Percentiles rank a stretch among this genome's conserved stretches.
These are phyloP conservation scores for Thunnus maccoyii DNA, from an alignment of 2,113 vertebrate genomes.

Conservation along the genomic window DNA sequence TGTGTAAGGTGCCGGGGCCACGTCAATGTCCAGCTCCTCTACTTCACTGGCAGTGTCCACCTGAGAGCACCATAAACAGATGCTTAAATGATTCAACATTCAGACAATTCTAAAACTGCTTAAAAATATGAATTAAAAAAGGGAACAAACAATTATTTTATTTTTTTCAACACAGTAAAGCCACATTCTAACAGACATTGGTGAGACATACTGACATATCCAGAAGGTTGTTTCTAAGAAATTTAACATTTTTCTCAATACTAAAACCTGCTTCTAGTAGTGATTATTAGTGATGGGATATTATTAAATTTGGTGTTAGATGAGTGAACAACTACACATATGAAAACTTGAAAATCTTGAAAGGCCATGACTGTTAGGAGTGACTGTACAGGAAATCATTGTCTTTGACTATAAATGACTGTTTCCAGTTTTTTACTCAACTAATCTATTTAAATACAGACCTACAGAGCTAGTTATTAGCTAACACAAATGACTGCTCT, in stretches of 20 bases:
- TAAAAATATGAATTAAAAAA: not conserved
- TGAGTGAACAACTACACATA: not conserved
- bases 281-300: too few relatives aligned
- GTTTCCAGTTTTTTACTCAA: not conserved
- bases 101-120: not conserved
- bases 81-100: not conserved
- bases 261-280: too few relatives aligned
- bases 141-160: not conserved
- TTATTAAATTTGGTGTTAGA: not conserved
- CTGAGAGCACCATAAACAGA: slow-evolving; percentile 74
- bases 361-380: not conserved
- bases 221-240: too few relatives aligned
- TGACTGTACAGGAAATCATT: not conserved
- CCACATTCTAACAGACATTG: too few relatives aligned
- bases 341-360: not conserved
- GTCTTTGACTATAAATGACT: not conserved
- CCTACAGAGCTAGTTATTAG: not conserved
- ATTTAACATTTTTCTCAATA: too few relatives aligned
- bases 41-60: slow-evolving; percentile 99
- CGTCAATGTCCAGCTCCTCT: slow-evolving; percentile 94
- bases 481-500: not conserved
- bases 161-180: not conserved
- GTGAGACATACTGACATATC: too few relatives aligned
- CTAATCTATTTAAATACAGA: not conserved
- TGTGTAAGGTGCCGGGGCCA: slow-evolving; percentile 88